Evolutionary conservation across 2,797 vertebrate genomes (phyloP).

Genomic region (Ibycter americanus): DNA sequence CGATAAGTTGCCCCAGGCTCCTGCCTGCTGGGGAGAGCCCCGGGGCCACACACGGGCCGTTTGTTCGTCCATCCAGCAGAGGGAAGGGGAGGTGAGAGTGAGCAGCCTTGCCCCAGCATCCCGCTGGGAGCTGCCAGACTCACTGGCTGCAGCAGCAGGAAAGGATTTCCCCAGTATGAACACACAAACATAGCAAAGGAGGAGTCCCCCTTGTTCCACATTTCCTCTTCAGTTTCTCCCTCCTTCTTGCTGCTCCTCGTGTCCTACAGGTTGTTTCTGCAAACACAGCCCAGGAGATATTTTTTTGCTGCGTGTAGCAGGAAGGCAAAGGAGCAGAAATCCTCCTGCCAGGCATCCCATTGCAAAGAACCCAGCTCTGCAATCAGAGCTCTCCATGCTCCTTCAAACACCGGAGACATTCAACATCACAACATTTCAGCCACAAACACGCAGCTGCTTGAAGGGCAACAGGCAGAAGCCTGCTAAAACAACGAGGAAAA

Average conservation of each 20-base stretch:
- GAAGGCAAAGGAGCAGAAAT: neutral
- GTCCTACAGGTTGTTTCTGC: neutral
- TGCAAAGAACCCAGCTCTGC: neutral
- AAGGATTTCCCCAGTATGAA: neutral
- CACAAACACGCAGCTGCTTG: neutral
- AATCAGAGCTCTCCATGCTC: fast-evolving
- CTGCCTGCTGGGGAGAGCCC: neutral
- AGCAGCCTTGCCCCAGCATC: neutral
- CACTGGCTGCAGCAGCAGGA: neutral
- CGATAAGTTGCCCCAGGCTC: neutral
- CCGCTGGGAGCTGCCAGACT: neutral
- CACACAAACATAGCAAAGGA: neutral
- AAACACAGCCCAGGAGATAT: neutral
- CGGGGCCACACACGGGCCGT: neutral
- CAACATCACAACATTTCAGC: neutral
- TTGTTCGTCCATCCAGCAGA: neutral
- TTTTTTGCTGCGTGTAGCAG: fast-evolving
- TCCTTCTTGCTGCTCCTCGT: neutral
- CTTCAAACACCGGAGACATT: neutral
- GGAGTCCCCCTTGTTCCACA: neutral
- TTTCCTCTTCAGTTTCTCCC: neutral
- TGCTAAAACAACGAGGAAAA: neutral
- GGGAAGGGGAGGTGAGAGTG: neutral
- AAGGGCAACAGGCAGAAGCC: neutral
- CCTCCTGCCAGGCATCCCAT: neutral